These are phyloP conservation scores for Thereuonema tuberculata DNA, from an alignment of 1,140 invertebrate species.

Conservation along the genomic window DNA sequence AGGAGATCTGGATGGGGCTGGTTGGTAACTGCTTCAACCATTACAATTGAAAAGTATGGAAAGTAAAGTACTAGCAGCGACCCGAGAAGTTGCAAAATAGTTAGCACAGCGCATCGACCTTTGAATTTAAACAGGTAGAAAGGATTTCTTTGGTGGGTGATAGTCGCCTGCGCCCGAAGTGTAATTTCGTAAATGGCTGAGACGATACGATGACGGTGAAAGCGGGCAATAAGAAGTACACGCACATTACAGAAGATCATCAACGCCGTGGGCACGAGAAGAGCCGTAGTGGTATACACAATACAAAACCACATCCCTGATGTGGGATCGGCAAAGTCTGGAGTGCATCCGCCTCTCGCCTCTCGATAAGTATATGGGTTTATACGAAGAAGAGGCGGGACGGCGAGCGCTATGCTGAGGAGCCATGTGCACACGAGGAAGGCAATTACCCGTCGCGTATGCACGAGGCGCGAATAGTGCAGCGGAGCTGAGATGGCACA, in stretches of 20 bases:
- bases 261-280: constrained; percentile 48
- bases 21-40: constrained; percentile 42
- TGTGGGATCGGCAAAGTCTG: constrained; percentile 43
- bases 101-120: constrained; percentile 48
- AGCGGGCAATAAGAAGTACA: constrained; percentile 59
- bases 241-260: constrained; percentile 50
- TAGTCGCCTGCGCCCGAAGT: constrained; percentile 63
- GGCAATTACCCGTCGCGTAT: constrained; percentile 41
- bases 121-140: constrained; percentile 41
- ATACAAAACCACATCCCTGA: constrained; percentile 41
- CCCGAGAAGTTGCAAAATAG: constrained; percentile 53
- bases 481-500: constrained; percentile 60
- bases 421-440: constrained; percentile 37
- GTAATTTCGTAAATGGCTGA: constrained; percentile 72
- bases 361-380: constrained; percentile 40
- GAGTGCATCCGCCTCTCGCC: constrained; percentile 45
- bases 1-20: constrained; percentile 25
- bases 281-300: constrained; percentile 46
- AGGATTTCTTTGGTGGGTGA: constrained; percentile 62
- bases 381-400: constrained; percentile 29
- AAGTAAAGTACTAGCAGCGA: constrained; percentile 55
- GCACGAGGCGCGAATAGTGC: constrained; percentile 56
- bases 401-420: constrained; percentile 23
- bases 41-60: constrained; percentile 53
- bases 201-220: constrained; percentile 65